Conservation (phyloP, 2,797 vertebrate genomes). For the Cryptoblepharus egeriae region DNA sequence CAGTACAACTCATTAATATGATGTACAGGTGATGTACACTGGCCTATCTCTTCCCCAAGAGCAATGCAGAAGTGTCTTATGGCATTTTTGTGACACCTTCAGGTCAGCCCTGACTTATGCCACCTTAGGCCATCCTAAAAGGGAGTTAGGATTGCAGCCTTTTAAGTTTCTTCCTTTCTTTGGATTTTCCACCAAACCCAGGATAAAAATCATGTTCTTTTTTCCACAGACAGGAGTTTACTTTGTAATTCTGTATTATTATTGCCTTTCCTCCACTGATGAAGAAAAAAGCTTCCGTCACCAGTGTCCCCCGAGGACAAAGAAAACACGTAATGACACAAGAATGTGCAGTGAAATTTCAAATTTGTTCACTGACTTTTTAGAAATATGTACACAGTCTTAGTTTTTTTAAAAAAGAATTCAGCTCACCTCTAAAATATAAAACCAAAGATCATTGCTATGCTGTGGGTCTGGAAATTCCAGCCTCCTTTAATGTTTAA, state of each 20-base stretch:
- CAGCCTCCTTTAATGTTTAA: conserved; percentile 37
- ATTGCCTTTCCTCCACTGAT: conserved; percentile 26
- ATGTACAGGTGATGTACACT: too few species aligned
- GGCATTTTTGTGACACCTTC: too few species aligned
- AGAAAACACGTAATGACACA: conserved; percentile 59
- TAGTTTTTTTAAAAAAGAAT: conserved; percentile 5
- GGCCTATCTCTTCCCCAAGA: too few species aligned
- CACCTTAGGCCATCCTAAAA: too few species aligned
- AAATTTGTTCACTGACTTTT: conserved; percentile 69
- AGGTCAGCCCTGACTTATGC: too few species aligned
- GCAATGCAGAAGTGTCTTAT: too few species aligned
- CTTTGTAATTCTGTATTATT: conserved; percentile 49
- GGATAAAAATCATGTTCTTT: conserved; percentile 46
- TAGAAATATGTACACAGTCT: conserved; percentile 65
- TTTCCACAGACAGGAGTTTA: conserved; percentile 48
- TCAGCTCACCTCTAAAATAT: conserved; percentile 14
- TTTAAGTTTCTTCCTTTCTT: conserved; percentile 46
- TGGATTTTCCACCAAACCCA: conserved; percentile 50
- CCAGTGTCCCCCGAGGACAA: conserved; percentile 37
- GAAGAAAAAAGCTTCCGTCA: conserved; percentile 50
- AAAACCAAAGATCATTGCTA: neutral
- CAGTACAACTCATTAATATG: too few species aligned
- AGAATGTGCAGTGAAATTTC: conserved; percentile 68
- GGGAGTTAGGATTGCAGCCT: too few species aligned
- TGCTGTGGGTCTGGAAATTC: neutral